Conservation (phyloP, 2,113 vertebrate genomes). For the Pyrgilauda ruficollis region DNA sequence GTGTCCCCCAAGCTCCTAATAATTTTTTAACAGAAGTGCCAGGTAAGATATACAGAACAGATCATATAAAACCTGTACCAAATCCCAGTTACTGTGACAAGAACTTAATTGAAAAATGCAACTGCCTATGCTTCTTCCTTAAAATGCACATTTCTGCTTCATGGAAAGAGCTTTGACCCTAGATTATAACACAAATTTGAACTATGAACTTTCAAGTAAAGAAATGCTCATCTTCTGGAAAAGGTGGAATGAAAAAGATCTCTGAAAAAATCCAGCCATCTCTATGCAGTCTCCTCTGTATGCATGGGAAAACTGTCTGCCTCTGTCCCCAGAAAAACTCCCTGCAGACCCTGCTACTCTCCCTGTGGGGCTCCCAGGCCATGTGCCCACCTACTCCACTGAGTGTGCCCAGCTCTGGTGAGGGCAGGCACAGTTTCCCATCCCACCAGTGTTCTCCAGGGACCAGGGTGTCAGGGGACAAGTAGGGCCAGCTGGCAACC, state of each 20-base stretch:
- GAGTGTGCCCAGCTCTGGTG: not conserved
- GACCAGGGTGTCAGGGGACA: not conserved
- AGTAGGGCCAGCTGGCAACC: not conserved
- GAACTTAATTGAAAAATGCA: not conserved
- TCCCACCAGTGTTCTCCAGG: not conserved
- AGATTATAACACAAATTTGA: not conserved
- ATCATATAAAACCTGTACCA: not conserved
- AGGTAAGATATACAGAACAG: not conserved
- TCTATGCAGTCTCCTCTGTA: not conserved
- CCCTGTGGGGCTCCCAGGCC: not conserved
- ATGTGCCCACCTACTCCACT: rapidly evolving
- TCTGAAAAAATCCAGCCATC: not conserved
- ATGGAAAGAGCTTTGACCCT: not conserved
- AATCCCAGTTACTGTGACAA: not conserved
- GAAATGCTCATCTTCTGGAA: not conserved
- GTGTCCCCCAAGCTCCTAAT: not conserved
- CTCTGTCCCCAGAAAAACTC: not conserved
- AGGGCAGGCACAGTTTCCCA: not conserved
- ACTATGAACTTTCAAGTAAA: not conserved
- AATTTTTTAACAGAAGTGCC: not conserved
- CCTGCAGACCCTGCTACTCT: rapidly evolving
- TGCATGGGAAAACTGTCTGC: not conserved
- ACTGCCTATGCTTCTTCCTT: not conserved
- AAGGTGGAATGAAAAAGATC: not conserved
- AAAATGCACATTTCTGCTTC: not conserved